These are phyloP conservation scores for Elaphurus davidianus DNA, from an alignment of 2,113 vertebrate genomes.

Conservation along the genomic window DNA sequence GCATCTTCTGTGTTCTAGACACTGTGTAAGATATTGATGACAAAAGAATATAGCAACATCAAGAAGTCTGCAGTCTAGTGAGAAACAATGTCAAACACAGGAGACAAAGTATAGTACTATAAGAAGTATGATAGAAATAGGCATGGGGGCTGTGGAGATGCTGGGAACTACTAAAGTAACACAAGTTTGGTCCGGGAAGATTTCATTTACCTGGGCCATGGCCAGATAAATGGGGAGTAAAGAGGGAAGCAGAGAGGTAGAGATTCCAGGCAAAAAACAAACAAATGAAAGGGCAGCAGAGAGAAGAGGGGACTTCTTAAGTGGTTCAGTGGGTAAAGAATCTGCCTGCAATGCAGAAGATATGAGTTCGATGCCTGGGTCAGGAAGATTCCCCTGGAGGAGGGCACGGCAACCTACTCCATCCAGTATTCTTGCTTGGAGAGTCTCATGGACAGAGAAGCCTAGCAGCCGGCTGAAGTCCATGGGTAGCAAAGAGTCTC, in stretches of 20 bases:
- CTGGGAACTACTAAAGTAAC: not conserved
- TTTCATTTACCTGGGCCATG: not conserved
- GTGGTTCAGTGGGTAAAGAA: not conserved
- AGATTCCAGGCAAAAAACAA: not conserved
- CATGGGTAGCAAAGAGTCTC: not conserved
- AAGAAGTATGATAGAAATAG: not conserved
- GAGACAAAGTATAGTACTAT: not conserved
- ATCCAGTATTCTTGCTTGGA: not conserved
- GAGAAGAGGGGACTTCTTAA: not conserved
- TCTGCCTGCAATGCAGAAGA: not conserved
- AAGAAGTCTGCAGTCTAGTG: not conserved
- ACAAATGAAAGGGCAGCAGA: not conserved
- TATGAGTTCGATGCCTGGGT: not conserved
- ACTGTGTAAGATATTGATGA: not conserved
- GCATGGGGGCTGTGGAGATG: accelerated
- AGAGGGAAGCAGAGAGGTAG: accelerated
- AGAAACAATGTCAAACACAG: not conserved
- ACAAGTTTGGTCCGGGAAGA: not conserved
- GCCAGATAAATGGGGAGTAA: not conserved
- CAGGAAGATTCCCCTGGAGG: not conserved
- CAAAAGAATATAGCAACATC: not conserved
- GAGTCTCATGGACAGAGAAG: not conserved
- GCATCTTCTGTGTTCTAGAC: not conserved
- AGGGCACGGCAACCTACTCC: not conserved
- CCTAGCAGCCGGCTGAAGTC: not conserved